Evolutionary conservation across 2,888 invertebrate genomes (phyloP), one percentile per base, ranked within the genome.

Genomic region (Timandra comae): DNA sequence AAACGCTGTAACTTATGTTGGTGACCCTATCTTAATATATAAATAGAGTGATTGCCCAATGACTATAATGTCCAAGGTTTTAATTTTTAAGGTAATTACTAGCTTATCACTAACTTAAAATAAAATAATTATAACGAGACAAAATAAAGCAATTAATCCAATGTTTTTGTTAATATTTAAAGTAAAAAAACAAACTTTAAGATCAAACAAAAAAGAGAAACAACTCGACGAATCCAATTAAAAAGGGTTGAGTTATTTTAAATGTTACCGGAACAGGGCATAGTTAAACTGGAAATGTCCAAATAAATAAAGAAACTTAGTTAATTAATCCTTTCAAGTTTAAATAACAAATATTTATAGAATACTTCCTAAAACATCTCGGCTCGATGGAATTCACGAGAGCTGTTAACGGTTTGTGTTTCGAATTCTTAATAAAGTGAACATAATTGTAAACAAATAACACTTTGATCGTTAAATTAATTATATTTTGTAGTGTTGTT

Each of bases 271-370:
- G n/a, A 16, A 16, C 16, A 16, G 4, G 21, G 24, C 26, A 20
- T 34, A 20, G 33, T 27, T 20, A 19, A 29, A 27, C 31, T 31
- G 27, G 21, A 33, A 26, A 37, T 29, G 27, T 35, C 28, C 27
- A 3, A 42, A 42, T 41, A 40, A 41, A 38, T 36, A 35, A 30
- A 39, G 22, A 29, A 45, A 48, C 35, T 45, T 43, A 11, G 23
- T 36, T 41, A 43, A 41, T 43, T 43, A 43, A 20, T 26, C 30
- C 26, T 16, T 25, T 23, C 1, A 22, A 29, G 26, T 31, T 31
- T 9, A 11, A 30, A 23, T 29, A 29, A 20, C 29, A 24, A 24
- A 34, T 31, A 38, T 29, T 30, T 30, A 30, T 13, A 37, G 2
- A 12, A 19, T 25, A 12, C 20, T 19, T 19, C 12, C 16, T 5